phyloP scores from a whole-genome alignment of 2,797 vertebrate species.

The Centroberyx gerrardi region DNA sequence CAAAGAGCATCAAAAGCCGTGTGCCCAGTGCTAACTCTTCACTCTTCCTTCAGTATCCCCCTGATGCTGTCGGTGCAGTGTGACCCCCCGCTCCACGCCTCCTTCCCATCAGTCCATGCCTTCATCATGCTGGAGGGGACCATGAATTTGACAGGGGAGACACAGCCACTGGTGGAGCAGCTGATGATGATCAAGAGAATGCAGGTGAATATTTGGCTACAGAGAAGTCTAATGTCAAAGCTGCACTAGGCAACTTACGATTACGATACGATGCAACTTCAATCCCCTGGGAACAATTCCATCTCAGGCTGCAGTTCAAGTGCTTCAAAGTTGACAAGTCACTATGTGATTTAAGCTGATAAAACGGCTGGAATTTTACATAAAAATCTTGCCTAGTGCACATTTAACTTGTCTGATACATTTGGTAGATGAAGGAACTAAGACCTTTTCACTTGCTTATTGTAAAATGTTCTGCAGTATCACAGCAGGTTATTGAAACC shows the following conservation, averaged over 20 bases:
- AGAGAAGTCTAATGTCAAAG: neutral
- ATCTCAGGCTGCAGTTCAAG: too few relatives aligned
- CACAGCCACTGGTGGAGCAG: slow-evolving; percentile 95
- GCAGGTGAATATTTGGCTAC: slow-evolving; percentile 87
- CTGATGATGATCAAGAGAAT: slow-evolving; percentile 99
- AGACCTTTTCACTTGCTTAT: too few relatives aligned
- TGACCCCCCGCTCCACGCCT: slow-evolving; percentile 87
- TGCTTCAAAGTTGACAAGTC: too few relatives aligned
- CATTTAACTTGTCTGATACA: too few relatives aligned
- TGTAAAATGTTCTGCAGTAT: neutral
- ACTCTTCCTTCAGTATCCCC: slow-evolving; percentile 87
- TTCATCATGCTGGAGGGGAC: slow-evolving; percentile 97
- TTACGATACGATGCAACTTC: too few relatives aligned
- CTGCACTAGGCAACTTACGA: neutral
- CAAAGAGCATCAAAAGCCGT: neutral
- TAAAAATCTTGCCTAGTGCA: too few relatives aligned
- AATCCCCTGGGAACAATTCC: too few relatives aligned
- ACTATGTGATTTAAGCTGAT: too few relatives aligned
- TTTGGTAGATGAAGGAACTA: too few relatives aligned
- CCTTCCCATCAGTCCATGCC: slow-evolving; percentile 95
- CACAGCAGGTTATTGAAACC: neutral
- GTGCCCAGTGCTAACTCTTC: neutral
- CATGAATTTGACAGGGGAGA: slow-evolving; percentile 97
- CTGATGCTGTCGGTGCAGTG: slow-evolving; percentile 90
- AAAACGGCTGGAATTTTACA: too few relatives aligned